These are phyloP conservation scores for Rhagonycha lutea DNA, from an alignment of 2,888 invertebrate genomes.

Conservation along the genomic window DNA sequence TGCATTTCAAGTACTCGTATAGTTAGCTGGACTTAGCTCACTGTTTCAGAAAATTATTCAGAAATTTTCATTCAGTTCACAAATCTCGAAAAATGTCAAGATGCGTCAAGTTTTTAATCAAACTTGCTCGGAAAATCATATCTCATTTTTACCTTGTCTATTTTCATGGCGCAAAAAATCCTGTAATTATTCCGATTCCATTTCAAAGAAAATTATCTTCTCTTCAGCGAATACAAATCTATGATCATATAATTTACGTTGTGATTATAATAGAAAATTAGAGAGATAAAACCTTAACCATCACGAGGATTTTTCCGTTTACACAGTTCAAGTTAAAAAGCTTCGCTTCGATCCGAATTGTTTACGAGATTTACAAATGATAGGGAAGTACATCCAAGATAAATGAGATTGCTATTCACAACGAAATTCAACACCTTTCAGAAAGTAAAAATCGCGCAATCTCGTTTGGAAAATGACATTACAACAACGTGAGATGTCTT, in stretches of 20 bases:
- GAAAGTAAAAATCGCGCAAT: neutral
- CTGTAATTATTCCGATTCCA: neutral
- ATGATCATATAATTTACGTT: neutral
- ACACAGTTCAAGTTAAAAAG: neutral
- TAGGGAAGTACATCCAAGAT: constrained; percentile 11
- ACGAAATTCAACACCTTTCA: constrained; percentile 1
- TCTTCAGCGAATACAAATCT: neutral
- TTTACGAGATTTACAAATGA: constrained; percentile 13
- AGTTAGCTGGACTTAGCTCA: neutral
- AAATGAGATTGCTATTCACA: constrained; percentile 7
- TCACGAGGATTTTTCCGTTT: neutral
- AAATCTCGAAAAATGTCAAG: neutral
- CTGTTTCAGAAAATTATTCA: neutral
- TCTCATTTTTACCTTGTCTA: neutral
- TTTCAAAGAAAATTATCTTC: neutral
- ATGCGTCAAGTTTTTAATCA: neutral
- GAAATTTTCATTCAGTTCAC: neutral
- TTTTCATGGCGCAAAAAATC: neutral
- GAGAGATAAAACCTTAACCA: neutral
- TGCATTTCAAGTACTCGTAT: neutral
- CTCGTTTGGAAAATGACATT: neutral
- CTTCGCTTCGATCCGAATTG: neutral
- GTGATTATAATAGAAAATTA: neutral
- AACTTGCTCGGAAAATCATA: neutral
- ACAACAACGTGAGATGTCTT: neutral